A percentile compares a stretch with the other conserved stretches of the same genome.
These are phyloP conservation scores for Magallana angulata DNA, from an alignment of 1,140 invertebrate species.

Conservation along the genomic window DNA sequence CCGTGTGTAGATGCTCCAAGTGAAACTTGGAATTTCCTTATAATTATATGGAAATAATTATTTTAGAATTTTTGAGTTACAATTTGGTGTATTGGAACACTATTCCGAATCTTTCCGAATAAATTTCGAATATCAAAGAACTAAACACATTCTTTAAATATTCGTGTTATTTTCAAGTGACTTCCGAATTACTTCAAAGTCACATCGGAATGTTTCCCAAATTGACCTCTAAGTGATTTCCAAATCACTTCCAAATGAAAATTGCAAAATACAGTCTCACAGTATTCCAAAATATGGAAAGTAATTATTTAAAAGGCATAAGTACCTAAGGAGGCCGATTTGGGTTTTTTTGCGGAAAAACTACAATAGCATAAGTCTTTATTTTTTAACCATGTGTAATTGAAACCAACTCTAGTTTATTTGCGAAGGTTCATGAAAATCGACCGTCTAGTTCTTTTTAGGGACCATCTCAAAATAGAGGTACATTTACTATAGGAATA, in stretches of 20 bases:
- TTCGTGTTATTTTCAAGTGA: constrained; percentile 16
- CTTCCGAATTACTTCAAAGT: background rate
- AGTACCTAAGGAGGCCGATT: no score
- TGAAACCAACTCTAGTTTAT: no score
- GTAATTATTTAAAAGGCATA: background rate
- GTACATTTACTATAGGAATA: no score
- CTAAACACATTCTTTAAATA: background rate
- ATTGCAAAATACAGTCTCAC: background rate
- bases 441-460: no score
- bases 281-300: background rate
- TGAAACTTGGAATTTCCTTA: background rate
- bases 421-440: no score
- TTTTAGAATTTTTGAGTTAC: background rate
- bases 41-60: background rate
- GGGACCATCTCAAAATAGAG: no score
- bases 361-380: no score
- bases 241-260: background rate
- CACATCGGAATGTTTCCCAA: background rate
- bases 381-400: no score
- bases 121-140: background rate
- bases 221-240: background rate
- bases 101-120: constrained; percentile 21
- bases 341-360: no score
- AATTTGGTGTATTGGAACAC: constrained; percentile 34
- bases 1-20: background rate